These are phyloP conservation scores for Aythya fuligula DNA, from an alignment of 2,797 vertebrate genomes.

Conservation along the genomic window DNA sequence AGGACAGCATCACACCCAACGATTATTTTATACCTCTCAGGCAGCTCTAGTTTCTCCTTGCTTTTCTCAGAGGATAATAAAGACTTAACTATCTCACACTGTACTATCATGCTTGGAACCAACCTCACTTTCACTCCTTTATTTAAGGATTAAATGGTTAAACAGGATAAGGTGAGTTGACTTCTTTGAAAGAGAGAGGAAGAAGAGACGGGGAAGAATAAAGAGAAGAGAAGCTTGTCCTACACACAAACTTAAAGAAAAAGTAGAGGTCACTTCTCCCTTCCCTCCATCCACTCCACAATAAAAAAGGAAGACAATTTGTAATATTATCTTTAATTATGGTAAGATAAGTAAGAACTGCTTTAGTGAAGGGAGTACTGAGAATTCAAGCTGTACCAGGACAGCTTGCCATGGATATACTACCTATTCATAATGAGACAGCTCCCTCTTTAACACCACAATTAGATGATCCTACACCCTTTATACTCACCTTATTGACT, in stretches of 20 bases:
- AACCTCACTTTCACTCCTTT: background rate
- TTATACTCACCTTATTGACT: slow-evolving; percentile 92
- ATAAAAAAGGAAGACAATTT: background rate
- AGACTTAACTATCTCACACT: background rate
- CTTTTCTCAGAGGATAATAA: background rate
- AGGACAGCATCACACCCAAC: background rate
- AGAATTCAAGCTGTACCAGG: background rate
- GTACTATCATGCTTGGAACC: background rate
- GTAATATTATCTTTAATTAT: background rate
- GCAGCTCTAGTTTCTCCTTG: background rate
- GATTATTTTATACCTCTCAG: background rate
- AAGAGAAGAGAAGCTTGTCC: too few species aligned
- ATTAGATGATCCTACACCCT: background rate
- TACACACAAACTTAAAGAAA: background rate
- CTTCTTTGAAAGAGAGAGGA: background rate
- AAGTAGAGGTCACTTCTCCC: background rate
- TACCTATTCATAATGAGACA: background rate
- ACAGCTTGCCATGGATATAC: background rate
- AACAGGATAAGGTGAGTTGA: background rate
- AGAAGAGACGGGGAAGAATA: background rate
- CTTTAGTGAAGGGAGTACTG: background rate
- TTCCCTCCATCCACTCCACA: background rate
- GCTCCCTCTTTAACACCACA: background rate
- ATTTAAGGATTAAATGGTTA: background rate
- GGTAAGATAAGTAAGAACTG: background rate